Evolutionary conservation across 2,113 vertebrate species (phyloP).

Genomic region (Spizaetus ornatus): DNA sequence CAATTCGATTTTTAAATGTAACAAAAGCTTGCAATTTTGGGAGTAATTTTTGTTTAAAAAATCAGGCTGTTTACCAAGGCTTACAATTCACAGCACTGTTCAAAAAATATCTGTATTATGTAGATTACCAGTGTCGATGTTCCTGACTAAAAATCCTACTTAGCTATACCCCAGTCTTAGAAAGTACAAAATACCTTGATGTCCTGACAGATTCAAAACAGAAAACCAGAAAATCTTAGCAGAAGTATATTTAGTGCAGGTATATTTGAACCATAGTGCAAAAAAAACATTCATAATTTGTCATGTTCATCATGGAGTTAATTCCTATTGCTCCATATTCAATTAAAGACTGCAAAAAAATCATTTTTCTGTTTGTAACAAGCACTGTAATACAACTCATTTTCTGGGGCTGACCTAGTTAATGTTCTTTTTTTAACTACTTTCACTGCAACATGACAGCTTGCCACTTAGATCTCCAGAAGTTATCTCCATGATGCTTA

Average conservation of each 20-base stretch:
- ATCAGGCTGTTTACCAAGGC: not conserved
- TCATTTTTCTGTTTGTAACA: not conserved
- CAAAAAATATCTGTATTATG: not conserved
- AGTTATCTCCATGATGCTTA: conserved; percentile 33
- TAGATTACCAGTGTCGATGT: not conserved
- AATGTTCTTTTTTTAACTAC: conserved; percentile 43
- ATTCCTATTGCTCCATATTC: not conserved
- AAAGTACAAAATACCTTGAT: not conserved
- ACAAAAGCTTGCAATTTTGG: not conserved
- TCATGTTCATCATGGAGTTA: not conserved
- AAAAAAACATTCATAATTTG: not conserved
- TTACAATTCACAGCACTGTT: not conserved
- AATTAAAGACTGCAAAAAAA: not conserved
- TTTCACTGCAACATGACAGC: conserved; percentile 12
- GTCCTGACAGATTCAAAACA: not conserved
- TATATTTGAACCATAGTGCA: not conserved
- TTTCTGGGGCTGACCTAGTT: conserved; percentile 39
- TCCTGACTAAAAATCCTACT: not conserved
- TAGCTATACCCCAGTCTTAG: not conserved
- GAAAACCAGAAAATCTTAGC: not conserved
- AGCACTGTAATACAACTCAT: not conserved
- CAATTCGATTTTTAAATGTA: not conserved
- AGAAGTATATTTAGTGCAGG: not conserved
- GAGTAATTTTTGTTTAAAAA: not conserved
- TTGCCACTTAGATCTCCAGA: conserved; percentile 46